Base-by-base conservation (phyloP, 2,113 vertebrate genomes). In the Astur gentilis region DNA sequence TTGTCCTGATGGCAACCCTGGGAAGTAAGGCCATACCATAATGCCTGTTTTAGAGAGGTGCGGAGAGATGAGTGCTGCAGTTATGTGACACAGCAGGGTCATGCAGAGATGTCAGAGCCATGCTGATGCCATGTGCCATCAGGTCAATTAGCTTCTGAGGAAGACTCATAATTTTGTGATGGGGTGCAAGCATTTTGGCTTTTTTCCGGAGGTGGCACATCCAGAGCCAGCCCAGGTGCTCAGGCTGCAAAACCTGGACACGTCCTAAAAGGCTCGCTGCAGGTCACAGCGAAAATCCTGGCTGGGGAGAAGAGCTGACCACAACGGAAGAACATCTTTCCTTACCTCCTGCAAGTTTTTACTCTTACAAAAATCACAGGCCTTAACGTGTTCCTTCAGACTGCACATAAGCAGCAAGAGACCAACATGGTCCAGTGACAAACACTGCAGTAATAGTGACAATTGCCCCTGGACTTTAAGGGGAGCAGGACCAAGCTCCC, bases 361-460 rank as follows among this genome's bases (percentile, higher is more conserved):
- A 62, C 65, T 38, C 32, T 52, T 60, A 64, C 13, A 79, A 86
- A 92, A 78, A 7, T 38, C n/a, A 49, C 32, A 52, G 44, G 31
- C 12, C 45, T 80, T 34, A 23, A 55, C 50, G 2, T 6, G 23
- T 54, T 64, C 52, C 29, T 87, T 78, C 45, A 86, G 21, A 54
- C 4, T 58, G 47, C 47, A 78, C 12, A 6, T 14, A 58, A 89
- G 26, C 8, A 27, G 55, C 45, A 86, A n/a, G 42, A 58, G 9
- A 55, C 12, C 44, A 80, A 32, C 0, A 0, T 40, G 60, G 29
- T 80, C 25, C 4, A 2, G 32, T 16, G n/a, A 86, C 19, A 42
- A 29, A 83, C 29, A 27, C 27, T 66, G n/a, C 64, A 89, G 36
- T 16, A 70, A 55, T 1, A 42, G 32, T 75, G 65, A 36, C 72